Evolutionary conservation across 2,113 vertebrate species (phyloP).

Genomic region (Varanus komodoensis): DNA sequence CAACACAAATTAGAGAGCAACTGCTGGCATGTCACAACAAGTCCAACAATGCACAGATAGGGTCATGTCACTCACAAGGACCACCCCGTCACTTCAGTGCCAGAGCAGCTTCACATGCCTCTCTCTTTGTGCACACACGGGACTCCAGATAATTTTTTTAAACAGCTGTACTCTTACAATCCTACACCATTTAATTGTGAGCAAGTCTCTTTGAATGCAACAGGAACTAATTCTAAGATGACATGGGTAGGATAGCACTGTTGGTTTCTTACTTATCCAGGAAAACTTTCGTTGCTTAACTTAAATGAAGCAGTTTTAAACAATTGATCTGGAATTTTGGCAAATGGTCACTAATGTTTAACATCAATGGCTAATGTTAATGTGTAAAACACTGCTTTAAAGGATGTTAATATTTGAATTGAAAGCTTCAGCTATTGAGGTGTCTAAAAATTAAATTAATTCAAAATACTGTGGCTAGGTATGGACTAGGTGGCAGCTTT

Average conservation of each 20-base stretch:
- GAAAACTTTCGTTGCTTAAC: neutral
- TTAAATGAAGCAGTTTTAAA: neutral
- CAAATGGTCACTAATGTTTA: neutral
- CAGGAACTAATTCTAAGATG: no score
- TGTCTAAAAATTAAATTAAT: no score
- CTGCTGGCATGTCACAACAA: no score
- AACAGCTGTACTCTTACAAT: neutral
- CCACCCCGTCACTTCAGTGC: neutral
- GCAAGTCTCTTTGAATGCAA: no score
- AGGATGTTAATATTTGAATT: neutral
- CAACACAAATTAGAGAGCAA: no score
- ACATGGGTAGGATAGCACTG: neutral
- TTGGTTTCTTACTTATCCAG: neutral
- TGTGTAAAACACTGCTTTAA: neutral
- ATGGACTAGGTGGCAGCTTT: no score
- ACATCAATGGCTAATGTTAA: neutral
- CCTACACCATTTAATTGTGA: neutral
- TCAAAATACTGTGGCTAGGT: no score
- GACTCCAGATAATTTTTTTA: neutral
- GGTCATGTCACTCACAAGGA: neutral
- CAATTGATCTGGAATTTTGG: neutral
- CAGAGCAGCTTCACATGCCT: no score
- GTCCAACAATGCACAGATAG: neutral
- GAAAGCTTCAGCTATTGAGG: no score
- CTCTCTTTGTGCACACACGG: neutral